Evolutionary conservation across 1,140 invertebrate species (phyloP).

Genomic region (Cherax destructor): DNA sequence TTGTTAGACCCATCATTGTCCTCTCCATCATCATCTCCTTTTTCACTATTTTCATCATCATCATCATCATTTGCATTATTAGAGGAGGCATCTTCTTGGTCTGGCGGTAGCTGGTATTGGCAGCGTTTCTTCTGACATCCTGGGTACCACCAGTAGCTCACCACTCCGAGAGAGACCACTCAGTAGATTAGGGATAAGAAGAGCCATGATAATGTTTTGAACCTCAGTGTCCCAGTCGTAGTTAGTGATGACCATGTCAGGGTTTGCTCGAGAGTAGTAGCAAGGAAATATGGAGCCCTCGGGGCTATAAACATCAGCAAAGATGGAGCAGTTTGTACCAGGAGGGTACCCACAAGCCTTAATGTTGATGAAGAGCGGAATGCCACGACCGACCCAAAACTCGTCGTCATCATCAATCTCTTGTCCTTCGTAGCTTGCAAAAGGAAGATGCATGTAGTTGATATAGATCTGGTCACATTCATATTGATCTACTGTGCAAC

Average conservation of each 20-base stretch:
- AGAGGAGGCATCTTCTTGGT: constrained; percentile 66
- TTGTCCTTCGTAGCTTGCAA: constrained; percentile 55
- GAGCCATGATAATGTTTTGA: constrained; percentile 85
- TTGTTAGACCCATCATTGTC: constrained; percentile 36
- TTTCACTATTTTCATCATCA: constrained; percentile 61
- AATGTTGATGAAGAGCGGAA: constrained; percentile 85
- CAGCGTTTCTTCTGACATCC: constrained; percentile 81
- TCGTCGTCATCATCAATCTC: constrained; percentile 64
- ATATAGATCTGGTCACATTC: constrained; percentile 91
- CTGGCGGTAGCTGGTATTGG: constrained; percentile 70
- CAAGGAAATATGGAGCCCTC: constrained; percentile 85
- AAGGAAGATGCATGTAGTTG: constrained; percentile 80
- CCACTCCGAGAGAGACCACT: constrained; percentile 87
- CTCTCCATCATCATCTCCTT: constrained; percentile 34
- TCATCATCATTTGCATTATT: constrained; percentile 67
- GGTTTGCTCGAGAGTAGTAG: constrained; percentile 90
- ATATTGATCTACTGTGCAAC: constrained; percentile 91
- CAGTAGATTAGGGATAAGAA: constrained; percentile 86
- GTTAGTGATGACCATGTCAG: constrained; percentile 89
- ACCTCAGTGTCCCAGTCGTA: constrained; percentile 84
- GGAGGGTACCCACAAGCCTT: constrained; percentile 94
- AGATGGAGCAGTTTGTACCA: constrained; percentile 87
- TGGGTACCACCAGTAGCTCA: constrained; percentile 92
- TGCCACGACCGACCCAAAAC: constrained; percentile 78
- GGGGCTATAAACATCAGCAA: constrained; percentile 84